Evolutionary conservation across 2,888 invertebrate genomes (phyloP).

Genomic region (Sepiola atlantica): DNA sequence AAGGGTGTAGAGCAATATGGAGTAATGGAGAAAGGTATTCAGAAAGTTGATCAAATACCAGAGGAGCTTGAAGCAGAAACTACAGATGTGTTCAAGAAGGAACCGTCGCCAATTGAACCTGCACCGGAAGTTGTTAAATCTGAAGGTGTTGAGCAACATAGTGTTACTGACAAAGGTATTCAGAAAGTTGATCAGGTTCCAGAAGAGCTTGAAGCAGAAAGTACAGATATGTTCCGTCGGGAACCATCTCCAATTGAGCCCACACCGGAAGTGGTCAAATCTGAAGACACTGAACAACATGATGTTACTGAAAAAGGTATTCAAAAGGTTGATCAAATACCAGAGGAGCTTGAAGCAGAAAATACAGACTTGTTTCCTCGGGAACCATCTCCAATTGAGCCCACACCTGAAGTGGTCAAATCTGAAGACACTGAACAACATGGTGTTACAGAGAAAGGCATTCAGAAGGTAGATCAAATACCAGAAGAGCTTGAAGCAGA

Average conservation of each 20-base stretch:
- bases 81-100: background rate
- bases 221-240: background rate
- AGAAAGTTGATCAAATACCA: background rate
- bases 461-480: slow-evolving; percentile 23
- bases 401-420: slow-evolving; percentile 33
- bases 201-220: background rate
- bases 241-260: slow-evolving; percentile 40
- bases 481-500: slow-evolving; percentile 4
- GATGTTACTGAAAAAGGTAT: background rate
- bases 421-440: background rate
- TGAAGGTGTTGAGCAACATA: background rate
- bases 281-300: background rate
- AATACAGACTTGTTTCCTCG: background rate
- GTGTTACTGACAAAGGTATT: background rate
- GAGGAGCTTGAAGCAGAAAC: slow-evolving; percentile 13
- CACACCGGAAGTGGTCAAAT: slow-evolving; percentile 14
- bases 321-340: slow-evolving; percentile 11
- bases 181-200: slow-evolving; percentile 23
- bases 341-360: slow-evolving; percentile 12
- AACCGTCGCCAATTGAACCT: slow-evolving; percentile 39
- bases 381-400: slow-evolving; percentile 40
- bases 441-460: background rate
- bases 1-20: slow-evolving; percentile 35
- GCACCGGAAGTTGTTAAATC: slow-evolving; percentile 37
- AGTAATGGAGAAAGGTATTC: background rate